Percentiles rank a stretch among this genome's conserved stretches.
Conservation (phyloP, 1,140 invertebrate species). For the Gryon sp. region DNA sequence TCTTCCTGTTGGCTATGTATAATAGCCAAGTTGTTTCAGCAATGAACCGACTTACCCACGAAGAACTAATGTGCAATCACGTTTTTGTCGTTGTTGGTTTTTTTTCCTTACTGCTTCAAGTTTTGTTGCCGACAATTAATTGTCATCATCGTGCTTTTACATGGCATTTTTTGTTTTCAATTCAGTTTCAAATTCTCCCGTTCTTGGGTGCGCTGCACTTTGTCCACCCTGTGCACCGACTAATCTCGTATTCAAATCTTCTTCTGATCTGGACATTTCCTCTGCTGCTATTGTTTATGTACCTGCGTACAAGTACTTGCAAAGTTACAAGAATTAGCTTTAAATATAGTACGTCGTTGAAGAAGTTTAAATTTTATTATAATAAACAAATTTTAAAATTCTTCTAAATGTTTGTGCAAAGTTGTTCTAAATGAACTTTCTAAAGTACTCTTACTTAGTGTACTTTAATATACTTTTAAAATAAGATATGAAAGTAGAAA, state of each 20-base stretch:
- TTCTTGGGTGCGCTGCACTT: constrained; percentile 40
- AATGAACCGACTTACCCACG: constrained; percentile 39
- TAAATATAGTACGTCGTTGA: too few relatives aligned
- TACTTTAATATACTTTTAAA: too few relatives aligned
- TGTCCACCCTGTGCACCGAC: constrained; percentile 32
- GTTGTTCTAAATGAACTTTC: too few relatives aligned
- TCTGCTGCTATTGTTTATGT: constrained; percentile 5
- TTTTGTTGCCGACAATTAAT: constrained; percentile 52
- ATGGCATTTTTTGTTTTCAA: constrained; percentile 49
- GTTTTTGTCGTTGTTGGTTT: constrained; percentile 19
- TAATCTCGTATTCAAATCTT: constrained; percentile 52
- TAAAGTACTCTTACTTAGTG: too few relatives aligned
- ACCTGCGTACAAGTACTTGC: too few relatives aligned
- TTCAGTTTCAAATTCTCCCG: constrained; percentile 53
- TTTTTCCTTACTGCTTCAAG: too few relatives aligned
- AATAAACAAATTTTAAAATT: too few relatives aligned
- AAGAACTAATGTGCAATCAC: constrained; percentile 46
- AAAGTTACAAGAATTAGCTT: too few relatives aligned
- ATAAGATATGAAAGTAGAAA: too few relatives aligned
- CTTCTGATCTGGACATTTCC: constrained; percentile 26
- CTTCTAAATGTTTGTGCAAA: too few relatives aligned
- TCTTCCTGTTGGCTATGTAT: constrained; percentile 72
- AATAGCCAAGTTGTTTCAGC: constrained; percentile 67
- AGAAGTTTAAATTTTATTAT: too few relatives aligned
- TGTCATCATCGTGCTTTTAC: constrained; percentile 55